A percentile compares a stretch with the other conserved stretches of the same genome.
Evolutionary conservation across 2,888 invertebrate genomes (phyloP).

Genomic region (Luffia ferchaultella): DNA sequence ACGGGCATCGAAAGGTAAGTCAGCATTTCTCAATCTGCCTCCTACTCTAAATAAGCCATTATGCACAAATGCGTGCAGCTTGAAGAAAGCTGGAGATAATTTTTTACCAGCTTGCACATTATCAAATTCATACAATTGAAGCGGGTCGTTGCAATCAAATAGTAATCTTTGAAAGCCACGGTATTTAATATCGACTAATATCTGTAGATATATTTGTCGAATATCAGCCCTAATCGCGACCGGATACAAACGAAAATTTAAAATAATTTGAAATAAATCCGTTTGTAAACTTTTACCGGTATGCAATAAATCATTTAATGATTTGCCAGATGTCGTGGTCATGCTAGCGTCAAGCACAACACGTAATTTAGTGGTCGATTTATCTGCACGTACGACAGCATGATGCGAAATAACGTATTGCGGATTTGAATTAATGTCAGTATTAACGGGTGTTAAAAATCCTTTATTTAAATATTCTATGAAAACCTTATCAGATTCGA

Average conservation of each 20-base stretch:
- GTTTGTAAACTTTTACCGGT: slow-evolving; percentile 13
- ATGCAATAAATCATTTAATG: slow-evolving; percentile 13
- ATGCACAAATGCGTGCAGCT: background rate
- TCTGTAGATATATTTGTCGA: slow-evolving; percentile 12
- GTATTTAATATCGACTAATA: background rate
- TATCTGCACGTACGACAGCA: background rate
- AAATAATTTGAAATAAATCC: background rate
- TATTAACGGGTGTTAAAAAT: background rate
- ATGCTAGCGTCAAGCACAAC: slow-evolving; percentile 6
- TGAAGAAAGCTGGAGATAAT: background rate
- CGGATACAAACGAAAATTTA: slow-evolving; percentile 8
- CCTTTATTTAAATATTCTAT: background rate
- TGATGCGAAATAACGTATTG: background rate
- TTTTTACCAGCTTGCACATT: background rate
- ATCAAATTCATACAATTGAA: background rate
- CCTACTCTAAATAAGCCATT: background rate
- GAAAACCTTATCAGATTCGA: background rate
- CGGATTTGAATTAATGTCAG: background rate
- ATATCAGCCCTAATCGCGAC: slow-evolving; percentile 12
- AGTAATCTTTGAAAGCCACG: background rate
- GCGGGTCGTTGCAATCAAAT: background rate
- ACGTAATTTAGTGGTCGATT: background rate
- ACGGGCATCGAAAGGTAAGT: background rate
- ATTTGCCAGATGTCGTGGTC: slow-evolving; percentile 9
- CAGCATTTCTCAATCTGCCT: background rate